Percentiles rank a stretch among this genome's conserved stretches.
These are phyloP conservation scores for Macroglossus sobrinus DNA, from an alignment of 2,113 vertebrate species.

Conservation along the genomic window DNA sequence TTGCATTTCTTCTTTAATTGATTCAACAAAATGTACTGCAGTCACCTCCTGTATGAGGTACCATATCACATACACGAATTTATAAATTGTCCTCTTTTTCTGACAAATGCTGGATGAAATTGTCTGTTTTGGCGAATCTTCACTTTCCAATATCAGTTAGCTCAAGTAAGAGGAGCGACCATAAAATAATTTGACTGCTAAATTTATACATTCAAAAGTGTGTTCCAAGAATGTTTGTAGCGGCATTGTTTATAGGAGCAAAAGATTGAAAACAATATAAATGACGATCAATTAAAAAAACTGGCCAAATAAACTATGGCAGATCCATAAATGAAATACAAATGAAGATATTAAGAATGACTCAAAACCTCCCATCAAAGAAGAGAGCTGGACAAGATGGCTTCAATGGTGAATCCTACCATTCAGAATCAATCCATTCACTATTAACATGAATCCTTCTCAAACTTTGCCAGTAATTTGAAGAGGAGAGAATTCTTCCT, in stretches of 20 bases:
- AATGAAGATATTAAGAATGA: not conserved
- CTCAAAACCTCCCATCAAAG: not conserved
- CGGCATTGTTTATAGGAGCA: not conserved
- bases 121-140: not conserved
- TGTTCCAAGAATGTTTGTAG: not conserved
- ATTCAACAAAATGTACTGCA: not conserved
- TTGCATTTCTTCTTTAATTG: not conserved
- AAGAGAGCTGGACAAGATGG: not conserved
- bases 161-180: not conserved
- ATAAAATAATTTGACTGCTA: not conserved
- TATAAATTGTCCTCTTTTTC: not conserved
- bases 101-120: not conserved
- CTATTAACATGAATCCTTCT: not conserved
- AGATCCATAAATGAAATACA: not conserved
- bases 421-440: slow-evolving; percentile 20
- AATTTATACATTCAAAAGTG: not conserved
- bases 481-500: not conserved
- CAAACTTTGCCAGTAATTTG: not conserved
- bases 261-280: not conserved
- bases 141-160: not conserved
- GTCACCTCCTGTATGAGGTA: not conserved
- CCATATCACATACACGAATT: not conserved
- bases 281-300: not conserved
- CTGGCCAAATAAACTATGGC: not conserved
- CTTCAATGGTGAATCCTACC: not conserved